Evolutionary conservation across 2,888 invertebrate genomes (phyloP).

Genomic region (Aspidiotus rigidus): DNA sequence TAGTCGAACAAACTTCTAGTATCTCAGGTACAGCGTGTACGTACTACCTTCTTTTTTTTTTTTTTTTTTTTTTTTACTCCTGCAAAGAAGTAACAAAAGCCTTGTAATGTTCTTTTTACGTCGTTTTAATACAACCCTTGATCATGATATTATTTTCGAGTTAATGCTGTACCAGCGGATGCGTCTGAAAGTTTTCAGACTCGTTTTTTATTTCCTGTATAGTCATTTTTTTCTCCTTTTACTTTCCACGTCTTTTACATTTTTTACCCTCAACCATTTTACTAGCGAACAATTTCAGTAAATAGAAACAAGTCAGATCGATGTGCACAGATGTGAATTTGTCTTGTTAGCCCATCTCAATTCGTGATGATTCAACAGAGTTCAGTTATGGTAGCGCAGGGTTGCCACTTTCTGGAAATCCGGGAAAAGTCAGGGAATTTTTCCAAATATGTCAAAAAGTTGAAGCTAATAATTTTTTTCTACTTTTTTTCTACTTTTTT

Average conservation of each 20-base stretch:
- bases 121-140: slow-evolving; percentile 24
- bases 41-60: slow-evolving; percentile 2
- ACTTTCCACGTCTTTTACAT: not conserved
- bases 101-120: slow-evolving; percentile 18
- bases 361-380: no score
- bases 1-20: no score
- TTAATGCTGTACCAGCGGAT: slow-evolving; percentile 14
- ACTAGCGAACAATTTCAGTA: not conserved
- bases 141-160: slow-evolving; percentile 20
- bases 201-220: not conserved
- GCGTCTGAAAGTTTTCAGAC: slow-evolving; percentile 1
- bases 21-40: no score
- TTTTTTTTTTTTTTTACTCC: no score
- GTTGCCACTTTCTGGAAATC: no score
- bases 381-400: no score
- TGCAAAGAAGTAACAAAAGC: slow-evolving; percentile 21
- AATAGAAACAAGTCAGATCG: not conserved
- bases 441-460: no score
- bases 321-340: no score
- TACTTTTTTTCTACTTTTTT: no score
- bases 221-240: not conserved
- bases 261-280: not conserved
- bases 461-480: no score
- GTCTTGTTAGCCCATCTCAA: no score
- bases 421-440: no score